A percentile compares a stretch with the other conserved stretches of the same genome.
Evolutionary conservation across 1,140 invertebrate genomes (phyloP).

Genomic region (Mycetomoellerius zeteki): DNA sequence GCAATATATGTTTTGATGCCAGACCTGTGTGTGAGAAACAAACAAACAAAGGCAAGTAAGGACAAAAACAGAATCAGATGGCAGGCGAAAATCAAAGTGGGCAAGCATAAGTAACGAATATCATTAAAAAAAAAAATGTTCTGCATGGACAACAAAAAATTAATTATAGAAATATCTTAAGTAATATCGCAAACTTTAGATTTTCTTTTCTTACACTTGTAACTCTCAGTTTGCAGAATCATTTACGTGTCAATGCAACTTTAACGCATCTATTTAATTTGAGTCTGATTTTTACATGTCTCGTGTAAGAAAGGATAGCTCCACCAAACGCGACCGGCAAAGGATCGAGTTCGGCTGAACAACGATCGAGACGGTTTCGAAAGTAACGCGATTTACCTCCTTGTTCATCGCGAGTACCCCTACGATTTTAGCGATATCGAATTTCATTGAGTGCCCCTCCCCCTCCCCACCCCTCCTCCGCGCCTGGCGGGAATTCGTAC

Average conservation of each 20-base stretch:
- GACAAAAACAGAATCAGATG: conserved; percentile 76
- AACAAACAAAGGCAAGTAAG: conserved; percentile 85
- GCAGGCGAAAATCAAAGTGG: conserved; percentile 60
- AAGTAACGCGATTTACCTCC: neutral
- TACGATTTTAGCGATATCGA: conserved; percentile 7
- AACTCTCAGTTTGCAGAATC: no score
- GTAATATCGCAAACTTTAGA: no score
- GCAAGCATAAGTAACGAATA: conserved; percentile 18
- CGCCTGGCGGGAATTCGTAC: neutral
- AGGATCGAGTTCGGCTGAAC: no score
- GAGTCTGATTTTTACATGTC: no score
- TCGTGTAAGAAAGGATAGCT: no score
- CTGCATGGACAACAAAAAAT: neutral
- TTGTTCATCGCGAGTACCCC: neutral
- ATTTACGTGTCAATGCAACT: no score
- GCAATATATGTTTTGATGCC: conserved; percentile 83
- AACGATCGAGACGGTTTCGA: neutral
- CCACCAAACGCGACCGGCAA: neutral
- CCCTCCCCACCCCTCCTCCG: neutral
- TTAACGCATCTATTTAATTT: no score
- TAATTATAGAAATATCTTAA: no score
- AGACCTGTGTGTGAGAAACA: conserved; percentile 87
- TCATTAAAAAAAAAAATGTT: neutral
- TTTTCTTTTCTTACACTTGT: no score
- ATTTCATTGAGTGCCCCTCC: conserved; percentile 40